These are phyloP conservation scores for Hydrolagus colliei DNA, from an alignment of 2,797 vertebrate species.

Conservation along the genomic window DNA sequence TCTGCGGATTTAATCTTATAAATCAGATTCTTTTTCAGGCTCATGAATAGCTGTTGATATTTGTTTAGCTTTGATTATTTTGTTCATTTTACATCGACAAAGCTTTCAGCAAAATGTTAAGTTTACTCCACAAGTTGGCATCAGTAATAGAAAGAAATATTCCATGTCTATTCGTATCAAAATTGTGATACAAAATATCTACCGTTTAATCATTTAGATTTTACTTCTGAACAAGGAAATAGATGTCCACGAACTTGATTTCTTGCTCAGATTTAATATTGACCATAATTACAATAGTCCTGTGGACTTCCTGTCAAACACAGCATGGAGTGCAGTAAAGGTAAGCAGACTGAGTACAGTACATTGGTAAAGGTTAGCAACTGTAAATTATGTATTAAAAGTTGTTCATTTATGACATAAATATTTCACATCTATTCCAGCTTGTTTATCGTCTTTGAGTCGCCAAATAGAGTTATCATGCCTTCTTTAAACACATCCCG, in stretches of 20 bases:
- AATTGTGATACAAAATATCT: constrained; percentile 12
- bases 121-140: background rate
- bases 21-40: background rate
- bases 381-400: background rate
- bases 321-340: constrained; percentile 65
- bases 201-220: constrained; percentile 46
- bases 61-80: constrained; percentile 31
- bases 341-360: constrained; percentile 37
- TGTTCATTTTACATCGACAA: constrained; percentile 35
- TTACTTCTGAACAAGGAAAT: constrained; percentile 64
- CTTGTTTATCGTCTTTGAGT: background rate
- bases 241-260: constrained; percentile 60
- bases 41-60: constrained; percentile 22
- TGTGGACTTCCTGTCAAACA: constrained; percentile 64
- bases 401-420: background rate
- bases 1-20: background rate
- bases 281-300: constrained; percentile 63
- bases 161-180: background rate
- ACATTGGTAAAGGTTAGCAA: background rate
- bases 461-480: background rate
- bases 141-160: background rate
- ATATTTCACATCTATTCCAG: background rate
- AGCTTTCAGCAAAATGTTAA: constrained; percentile 37
- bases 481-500: too few relatives aligned
- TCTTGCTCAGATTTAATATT: constrained; percentile 66